Percentiles rank a stretch among this genome's conserved stretches.
Evolutionary conservation across 2,113 vertebrate species (phyloP).

Genomic region (Oenanthe melanoleuca): DNA sequence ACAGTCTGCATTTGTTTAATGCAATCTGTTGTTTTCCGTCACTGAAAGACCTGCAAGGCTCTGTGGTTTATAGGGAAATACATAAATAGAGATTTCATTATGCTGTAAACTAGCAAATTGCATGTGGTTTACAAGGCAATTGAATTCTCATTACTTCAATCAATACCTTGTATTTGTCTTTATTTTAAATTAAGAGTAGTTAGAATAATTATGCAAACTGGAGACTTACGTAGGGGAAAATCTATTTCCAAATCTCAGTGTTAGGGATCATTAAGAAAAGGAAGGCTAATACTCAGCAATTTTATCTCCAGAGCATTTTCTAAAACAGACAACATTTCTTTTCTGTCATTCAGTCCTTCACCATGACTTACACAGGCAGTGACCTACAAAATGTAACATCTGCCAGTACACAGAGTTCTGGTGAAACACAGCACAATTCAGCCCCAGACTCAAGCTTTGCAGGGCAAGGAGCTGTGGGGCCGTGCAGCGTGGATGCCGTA

Average conservation of each 20-base stretch:
- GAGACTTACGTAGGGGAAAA: background rate
- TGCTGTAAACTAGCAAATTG: background rate
- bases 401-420: background rate
- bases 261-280: background rate
- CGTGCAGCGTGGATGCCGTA: background rate
- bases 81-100: background rate
- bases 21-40: background rate
- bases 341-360: background rate
- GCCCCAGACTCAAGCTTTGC: background rate
- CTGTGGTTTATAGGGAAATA: background rate
- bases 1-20: background rate
- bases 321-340: background rate
- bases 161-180: background rate
- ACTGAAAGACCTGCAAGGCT: background rate
- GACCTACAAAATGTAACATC: background rate
- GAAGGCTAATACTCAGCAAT: background rate
- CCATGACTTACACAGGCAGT: background rate
- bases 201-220: background rate
- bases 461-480: background rate
- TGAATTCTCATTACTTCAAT: background rate
- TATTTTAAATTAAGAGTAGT: background rate
- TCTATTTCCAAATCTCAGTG: background rate
- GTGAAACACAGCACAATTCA: background rate
- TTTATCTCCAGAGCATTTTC: background rate
- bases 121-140: background rate